Evolutionary conservation across 1,140 invertebrate species (phyloP).

Genomic region (Drosophila yakuba): DNA sequence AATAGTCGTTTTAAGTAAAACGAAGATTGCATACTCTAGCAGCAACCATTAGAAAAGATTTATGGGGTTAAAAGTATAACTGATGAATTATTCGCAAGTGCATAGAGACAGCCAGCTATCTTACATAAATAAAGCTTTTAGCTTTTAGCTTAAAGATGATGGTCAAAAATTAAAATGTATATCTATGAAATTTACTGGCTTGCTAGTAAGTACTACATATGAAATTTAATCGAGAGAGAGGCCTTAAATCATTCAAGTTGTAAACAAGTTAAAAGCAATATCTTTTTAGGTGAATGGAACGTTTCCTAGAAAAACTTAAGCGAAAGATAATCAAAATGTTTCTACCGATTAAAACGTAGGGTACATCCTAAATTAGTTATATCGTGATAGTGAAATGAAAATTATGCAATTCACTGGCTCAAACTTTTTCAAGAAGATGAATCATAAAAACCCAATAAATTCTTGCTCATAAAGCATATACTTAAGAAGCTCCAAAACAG

Average conservation of each 20-base stretch:
- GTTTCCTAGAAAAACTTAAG: neutral
- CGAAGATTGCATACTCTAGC: conserved; percentile 11
- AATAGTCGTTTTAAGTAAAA: neutral
- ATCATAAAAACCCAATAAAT: neutral
- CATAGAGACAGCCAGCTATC: neutral
- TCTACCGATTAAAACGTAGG: neutral
- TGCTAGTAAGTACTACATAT: neutral
- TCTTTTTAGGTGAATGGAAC: neutral
- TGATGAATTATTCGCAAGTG: neutral
- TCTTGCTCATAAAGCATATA: neutral
- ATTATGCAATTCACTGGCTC: neutral
- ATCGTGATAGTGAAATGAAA: neutral
- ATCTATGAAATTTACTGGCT: neutral
- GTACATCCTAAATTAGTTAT: no score
- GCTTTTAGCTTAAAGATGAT: neutral
- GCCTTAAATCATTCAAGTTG: neutral
- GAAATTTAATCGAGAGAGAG: neutral
- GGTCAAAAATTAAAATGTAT: neutral
- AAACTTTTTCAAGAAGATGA: neutral
- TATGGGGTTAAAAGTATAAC: neutral
- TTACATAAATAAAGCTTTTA: neutral
- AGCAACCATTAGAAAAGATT: neutral
- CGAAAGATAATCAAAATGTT: neutral
- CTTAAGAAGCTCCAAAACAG: conserved; percentile 8
- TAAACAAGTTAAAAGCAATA: conserved; percentile 5